Evolutionary conservation across 2,797 vertebrate genomes (phyloP).

Genomic region (Sandelia bainsii): DNA sequence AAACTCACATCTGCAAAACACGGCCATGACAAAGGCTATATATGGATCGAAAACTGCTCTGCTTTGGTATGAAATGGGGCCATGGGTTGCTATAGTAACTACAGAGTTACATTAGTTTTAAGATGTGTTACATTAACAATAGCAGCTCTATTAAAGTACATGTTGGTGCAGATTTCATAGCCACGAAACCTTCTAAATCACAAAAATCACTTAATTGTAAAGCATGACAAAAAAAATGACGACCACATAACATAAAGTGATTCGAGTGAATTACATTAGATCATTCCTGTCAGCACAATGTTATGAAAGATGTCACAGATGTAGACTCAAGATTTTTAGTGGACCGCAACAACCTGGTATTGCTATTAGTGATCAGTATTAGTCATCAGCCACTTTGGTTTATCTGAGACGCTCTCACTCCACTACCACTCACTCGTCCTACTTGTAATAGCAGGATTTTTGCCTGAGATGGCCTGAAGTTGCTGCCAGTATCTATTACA

Average conservation of each 20-base stretch:
- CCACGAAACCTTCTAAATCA: not conserved
- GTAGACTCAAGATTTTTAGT: not conserved
- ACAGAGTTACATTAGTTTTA: not conserved
- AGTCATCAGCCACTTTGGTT: not conserved
- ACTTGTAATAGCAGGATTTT: not conserved
- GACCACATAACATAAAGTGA: not conserved
- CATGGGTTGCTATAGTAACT: not conserved
- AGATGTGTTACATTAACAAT: not conserved
- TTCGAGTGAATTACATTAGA: not conserved
- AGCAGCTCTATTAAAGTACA: not conserved
- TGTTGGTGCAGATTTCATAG: not conserved
- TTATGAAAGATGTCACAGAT: not conserved
- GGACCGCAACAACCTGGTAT: not conserved
- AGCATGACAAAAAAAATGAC: no score
- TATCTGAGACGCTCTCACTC: not conserved
- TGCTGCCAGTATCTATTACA: not conserved
- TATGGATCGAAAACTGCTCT: not conserved
- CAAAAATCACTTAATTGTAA: not conserved
- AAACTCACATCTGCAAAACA: not conserved
- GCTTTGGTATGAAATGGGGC: not conserved
- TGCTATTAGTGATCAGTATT: not conserved
- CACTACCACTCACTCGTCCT: not conserved
- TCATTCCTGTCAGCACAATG: not conserved
- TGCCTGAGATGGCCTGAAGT: not conserved
- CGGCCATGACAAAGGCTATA: not conserved